A percentile compares a stretch with the other conserved stretches of the same genome.
These are phyloP conservation scores for Eupithecia dodoneata DNA, from an alignment of 2,888 invertebrate species.

Conservation along the genomic window DNA sequence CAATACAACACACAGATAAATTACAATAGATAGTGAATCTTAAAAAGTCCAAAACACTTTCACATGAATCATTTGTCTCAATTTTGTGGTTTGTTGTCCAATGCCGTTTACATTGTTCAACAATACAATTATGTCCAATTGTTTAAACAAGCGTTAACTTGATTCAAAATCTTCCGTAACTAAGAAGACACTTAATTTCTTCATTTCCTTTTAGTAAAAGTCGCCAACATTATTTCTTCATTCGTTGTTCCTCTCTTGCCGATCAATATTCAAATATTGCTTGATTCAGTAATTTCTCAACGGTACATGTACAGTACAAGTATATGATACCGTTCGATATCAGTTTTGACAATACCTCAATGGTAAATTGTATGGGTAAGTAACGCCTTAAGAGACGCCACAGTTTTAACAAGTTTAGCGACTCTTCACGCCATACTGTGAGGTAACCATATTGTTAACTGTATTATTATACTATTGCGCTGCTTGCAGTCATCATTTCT, in stretches of 20 bases:
- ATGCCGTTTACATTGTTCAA: slow-evolving; percentile 24
- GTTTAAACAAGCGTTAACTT: slow-evolving; percentile 14
- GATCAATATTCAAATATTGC: slow-evolving; percentile 4
- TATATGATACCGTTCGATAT: not conserved
- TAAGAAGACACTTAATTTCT: not conserved
- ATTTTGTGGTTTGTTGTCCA: slow-evolving; percentile 8
- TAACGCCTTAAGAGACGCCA: not conserved
- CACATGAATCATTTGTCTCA: slow-evolving; percentile 14
- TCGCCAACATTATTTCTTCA: not conserved
- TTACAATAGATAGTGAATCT: slow-evolving; percentile 33
- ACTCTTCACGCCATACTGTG: no score
- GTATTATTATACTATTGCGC: not conserved
- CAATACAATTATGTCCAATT: slow-evolving; percentile 8
- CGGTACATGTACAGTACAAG: not conserved
- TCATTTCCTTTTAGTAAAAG: not conserved
- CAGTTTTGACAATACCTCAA: not conserved
- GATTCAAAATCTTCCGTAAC: not conserved
- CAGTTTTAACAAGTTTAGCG: not conserved
- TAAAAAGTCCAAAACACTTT: slow-evolving; percentile 39
- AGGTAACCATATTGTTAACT: not conserved
- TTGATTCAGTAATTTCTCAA: not conserved
- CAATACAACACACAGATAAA: slow-evolving; percentile 23
- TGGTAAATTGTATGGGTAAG: not conserved
- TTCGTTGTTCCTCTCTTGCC: not conserved
- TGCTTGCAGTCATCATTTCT: not conserved